Evolutionary conservation across 2,888 invertebrate genomes (phyloP).

Genomic region (Acholoe squamosa): DNA sequence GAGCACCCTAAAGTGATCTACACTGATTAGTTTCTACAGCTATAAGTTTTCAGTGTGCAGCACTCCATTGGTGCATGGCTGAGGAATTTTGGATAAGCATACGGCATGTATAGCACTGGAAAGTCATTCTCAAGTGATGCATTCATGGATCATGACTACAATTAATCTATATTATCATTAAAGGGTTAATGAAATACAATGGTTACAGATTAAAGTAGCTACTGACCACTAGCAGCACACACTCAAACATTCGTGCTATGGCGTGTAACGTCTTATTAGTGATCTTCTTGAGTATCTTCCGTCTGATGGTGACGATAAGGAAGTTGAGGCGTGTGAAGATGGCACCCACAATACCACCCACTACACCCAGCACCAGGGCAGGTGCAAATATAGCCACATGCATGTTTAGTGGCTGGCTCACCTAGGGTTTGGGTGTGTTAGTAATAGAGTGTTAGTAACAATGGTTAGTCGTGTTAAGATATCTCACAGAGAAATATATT

Average conservation of each 20-base stretch:
- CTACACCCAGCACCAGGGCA: constrained; percentile 75
- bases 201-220: neutral
- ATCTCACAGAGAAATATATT: too few relatives aligned
- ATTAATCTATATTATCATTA: too few relatives aligned
- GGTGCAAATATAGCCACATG: constrained; percentile 76
- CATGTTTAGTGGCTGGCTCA: constrained; percentile 72
- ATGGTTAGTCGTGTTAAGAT: neutral
- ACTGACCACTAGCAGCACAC: constrained; percentile 68
- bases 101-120: too few relatives aligned
- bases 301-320: constrained; percentile 13
- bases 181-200: too few relatives aligned
- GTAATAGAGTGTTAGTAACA: neutral
- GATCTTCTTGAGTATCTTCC: constrained; percentile 18
- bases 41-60: too few relatives aligned
- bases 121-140: too few relatives aligned
- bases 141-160: too few relatives aligned
- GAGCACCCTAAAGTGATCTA: too few relatives aligned
- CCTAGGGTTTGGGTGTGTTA: constrained; percentile 64
- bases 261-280: constrained; percentile 35
- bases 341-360: constrained; percentile 77
- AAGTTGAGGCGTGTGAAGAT: constrained; percentile 70
- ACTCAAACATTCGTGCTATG: constrained; percentile 66
- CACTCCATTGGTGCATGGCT: too few relatives aligned
- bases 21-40: too few relatives aligned
- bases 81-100: too few relatives aligned